Percentiles rank a stretch among this genome's conserved stretches.
phyloP scores from a whole-genome alignment of 2,888 invertebrate species.

The Lycophotia porphyrea region DNA sequence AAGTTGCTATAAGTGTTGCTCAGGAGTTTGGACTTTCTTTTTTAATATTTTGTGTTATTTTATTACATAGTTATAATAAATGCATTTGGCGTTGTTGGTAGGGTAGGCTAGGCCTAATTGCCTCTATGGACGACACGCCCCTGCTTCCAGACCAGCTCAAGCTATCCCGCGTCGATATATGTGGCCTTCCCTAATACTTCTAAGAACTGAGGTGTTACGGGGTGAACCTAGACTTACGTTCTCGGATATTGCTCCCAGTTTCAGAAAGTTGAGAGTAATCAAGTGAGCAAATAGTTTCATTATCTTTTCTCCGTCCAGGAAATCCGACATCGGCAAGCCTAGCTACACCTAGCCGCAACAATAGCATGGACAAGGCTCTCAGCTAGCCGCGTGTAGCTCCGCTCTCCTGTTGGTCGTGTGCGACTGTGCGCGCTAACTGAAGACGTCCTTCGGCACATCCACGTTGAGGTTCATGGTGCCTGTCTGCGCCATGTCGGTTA shows the following conservation, averaged over 20 bases:
- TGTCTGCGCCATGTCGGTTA: conserved; percentile 83
- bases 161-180: neutral
- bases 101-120: no score
- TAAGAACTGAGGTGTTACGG: neutral
- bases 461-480: conserved; percentile 66
- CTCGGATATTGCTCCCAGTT: neutral
- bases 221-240: conserved; percentile 29
- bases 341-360: neutral
- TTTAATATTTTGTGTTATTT: no score
- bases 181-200: conserved; percentile 2
- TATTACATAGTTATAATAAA: no score
- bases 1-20: no score
- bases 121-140: no score
- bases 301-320: neutral
- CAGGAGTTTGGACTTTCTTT: no score
- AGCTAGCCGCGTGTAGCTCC: neutral
- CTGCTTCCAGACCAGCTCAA: neutral
- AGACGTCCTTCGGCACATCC: conserved; percentile 82
- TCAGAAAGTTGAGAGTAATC: neutral
- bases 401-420: neutral
- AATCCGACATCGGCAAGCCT: conserved; percentile 26
- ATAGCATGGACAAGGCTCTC: conserved; percentile 2
- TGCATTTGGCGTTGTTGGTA: no score
- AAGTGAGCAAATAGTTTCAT: conserved; percentile 19
- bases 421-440: conserved; percentile 81